A percentile compares a stretch with the other conserved stretches of the same genome.
These are phyloP conservation scores for Tamias sibiricus DNA, from an alignment of 2,113 vertebrate genomes.

Conservation along the genomic window DNA sequence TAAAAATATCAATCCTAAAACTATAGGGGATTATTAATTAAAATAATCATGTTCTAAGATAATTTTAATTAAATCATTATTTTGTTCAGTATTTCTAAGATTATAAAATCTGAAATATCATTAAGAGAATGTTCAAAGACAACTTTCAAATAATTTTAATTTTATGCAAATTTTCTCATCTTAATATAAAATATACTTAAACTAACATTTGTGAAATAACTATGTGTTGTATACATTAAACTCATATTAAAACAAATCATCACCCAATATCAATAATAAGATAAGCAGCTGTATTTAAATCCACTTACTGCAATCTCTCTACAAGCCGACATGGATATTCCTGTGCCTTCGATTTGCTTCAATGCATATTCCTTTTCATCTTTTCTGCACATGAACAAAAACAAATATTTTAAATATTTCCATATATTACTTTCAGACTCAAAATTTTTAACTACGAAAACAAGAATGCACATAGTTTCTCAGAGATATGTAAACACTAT, in stretches of 20 bases:
- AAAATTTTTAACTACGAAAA: conserved; percentile 59
- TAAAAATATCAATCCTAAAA: conserved; percentile 38
- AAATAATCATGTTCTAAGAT: neutral
- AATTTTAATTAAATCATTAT: conserved; percentile 28
- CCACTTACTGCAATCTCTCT: conserved; percentile 93
- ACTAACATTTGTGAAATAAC: conserved; percentile 56
- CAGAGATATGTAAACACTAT: conserved; percentile 51
- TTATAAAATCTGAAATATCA: conserved; percentile 47
- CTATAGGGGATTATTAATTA: conserved; percentile 1
- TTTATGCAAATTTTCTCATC: conserved; percentile 11
- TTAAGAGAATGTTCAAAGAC: conserved; percentile 48
- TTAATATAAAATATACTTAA: conserved; percentile 38
- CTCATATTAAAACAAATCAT: conserved; percentile 41
- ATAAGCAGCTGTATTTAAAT: conserved; percentile 60
- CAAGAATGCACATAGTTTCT: conserved; percentile 39
- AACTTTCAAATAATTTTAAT: conserved; percentile 26
- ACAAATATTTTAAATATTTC: conserved; percentile 68
- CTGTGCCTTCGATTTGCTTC: conserved; percentile 94
- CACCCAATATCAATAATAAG: conserved; percentile 47
- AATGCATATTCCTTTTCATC: conserved; percentile 93
- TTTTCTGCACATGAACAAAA: conserved; percentile 86
- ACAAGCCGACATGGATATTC: conserved; percentile 93
- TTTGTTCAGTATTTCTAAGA: conserved; percentile 42
- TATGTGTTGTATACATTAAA: neutral
- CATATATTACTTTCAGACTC: conserved; percentile 58